Percentiles rank a stretch among this genome's conserved stretches.
Conservation (phyloP, 2,888 invertebrate species). For the Dasypolia templi region DNA sequence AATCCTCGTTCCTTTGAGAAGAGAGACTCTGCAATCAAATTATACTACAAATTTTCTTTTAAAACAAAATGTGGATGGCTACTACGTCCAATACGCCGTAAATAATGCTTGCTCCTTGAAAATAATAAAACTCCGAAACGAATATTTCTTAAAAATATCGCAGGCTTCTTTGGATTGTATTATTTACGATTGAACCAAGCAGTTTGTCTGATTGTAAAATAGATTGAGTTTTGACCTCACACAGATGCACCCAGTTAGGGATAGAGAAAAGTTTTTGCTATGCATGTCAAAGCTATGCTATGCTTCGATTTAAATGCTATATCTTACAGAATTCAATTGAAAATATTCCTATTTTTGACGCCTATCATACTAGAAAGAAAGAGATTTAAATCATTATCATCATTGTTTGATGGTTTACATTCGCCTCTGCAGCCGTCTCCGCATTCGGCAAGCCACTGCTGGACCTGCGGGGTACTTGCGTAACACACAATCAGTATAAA, state of each 20-base stretch:
- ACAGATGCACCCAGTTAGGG: constrained; percentile 1
- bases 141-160: neutral
- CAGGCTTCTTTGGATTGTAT: neutral
- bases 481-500: too few relatives aligned
- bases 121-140: neutral
- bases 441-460: too few relatives aligned
- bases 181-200: constrained; percentile 16
- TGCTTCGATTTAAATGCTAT: neutral
- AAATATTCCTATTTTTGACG: too few relatives aligned
- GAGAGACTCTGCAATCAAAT: neutral
- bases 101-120: constrained; percentile 10
- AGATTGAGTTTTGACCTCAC: constrained; percentile 41
- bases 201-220: constrained; percentile 49
- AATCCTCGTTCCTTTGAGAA: too few relatives aligned
- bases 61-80: neutral
- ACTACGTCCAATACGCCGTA: neutral
- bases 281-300: neutral
- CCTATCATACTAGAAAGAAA: too few relatives aligned
- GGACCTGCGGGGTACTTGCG: too few relatives aligned
- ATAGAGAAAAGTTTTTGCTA: neutral
- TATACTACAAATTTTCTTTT: neutral
- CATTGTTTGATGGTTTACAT: too few relatives aligned
- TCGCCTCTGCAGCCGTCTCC: too few relatives aligned
- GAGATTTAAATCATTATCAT: too few relatives aligned
- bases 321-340: too few relatives aligned